Evolutionary conservation across 2,888 invertebrate genomes (phyloP).

Genomic region (Dendrolimus houi): DNA sequence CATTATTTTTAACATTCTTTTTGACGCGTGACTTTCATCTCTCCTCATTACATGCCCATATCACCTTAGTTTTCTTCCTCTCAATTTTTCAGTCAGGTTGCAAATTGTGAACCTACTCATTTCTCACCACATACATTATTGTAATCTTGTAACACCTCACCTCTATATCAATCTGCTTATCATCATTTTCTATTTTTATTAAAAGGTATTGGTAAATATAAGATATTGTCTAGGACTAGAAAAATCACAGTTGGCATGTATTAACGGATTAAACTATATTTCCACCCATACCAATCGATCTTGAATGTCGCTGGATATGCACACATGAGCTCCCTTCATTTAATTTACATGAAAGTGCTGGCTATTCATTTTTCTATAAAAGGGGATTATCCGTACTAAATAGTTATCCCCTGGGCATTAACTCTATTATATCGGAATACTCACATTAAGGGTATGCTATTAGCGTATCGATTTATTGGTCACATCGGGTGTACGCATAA

Average conservation of each 20-base stretch:
- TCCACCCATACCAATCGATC: constrained; percentile 38
- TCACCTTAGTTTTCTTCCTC: no score
- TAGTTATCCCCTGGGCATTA: constrained; percentile 58
- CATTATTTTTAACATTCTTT: no score
- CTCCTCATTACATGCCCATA: no score
- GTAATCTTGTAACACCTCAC: no score
- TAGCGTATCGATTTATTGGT: constrained; percentile 26
- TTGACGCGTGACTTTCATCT: no score
- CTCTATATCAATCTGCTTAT: no score
- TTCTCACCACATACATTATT: no score
- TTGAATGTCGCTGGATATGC: constrained; percentile 32
- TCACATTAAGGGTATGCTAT: constrained; percentile 32
- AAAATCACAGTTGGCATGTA: constrained; percentile 37
- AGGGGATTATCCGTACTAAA: constrained; percentile 64
- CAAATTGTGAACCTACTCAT: no score
- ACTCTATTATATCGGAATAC: constrained; percentile 37
- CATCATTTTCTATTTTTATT: no score
- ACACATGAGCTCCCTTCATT: constrained; percentile 53
- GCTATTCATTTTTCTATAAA: constrained; percentile 67
- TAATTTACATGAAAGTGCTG: constrained; percentile 67
- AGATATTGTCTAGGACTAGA: constrained; percentile 1
- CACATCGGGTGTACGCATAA: neutral
- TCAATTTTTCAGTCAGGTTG: no score
- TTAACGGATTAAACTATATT: constrained; percentile 36
- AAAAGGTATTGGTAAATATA: no score